Conservation (phyloP, 1,140 invertebrate species). For the Calliphora vicina region DNA sequence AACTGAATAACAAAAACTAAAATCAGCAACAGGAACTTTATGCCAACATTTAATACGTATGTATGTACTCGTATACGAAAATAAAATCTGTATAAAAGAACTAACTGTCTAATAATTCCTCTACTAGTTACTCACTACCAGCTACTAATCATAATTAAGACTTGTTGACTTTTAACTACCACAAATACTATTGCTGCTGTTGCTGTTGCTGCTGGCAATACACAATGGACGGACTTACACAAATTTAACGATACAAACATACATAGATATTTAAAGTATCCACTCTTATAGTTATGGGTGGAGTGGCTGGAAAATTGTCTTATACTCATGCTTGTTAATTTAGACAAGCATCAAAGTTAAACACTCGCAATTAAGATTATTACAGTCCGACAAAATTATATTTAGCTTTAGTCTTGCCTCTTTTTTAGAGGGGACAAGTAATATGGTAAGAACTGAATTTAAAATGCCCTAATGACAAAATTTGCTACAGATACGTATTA, state of each 20-base stretch:
- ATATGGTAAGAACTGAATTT: too few species aligned
- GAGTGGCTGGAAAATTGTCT: not conserved
- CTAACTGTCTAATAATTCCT: not conserved
- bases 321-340: not conserved
- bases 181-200: not conserved
- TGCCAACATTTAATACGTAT: too few species aligned
- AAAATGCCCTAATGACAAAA: too few species aligned
- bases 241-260: too few species aligned
- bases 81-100: not conserved
- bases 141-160: slow-evolving; percentile 8
- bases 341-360: not conserved
- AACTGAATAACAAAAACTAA: too few species aligned
- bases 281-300: not conserved
- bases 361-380: not conserved
- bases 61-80: too few species aligned
- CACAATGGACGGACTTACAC: too few species aligned
- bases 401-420: too few species aligned
- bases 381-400: not conserved
- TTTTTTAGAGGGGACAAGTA: too few species aligned
- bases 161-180: not conserved
- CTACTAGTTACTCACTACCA: not conserved
- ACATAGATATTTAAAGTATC: too few species aligned
- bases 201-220: not conserved
- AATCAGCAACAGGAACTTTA: too few species aligned
- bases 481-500: too few species aligned